These are phyloP conservation scores for Bucco capensis DNA, from an alignment of 2,113 vertebrate species.

Conservation along the genomic window DNA sequence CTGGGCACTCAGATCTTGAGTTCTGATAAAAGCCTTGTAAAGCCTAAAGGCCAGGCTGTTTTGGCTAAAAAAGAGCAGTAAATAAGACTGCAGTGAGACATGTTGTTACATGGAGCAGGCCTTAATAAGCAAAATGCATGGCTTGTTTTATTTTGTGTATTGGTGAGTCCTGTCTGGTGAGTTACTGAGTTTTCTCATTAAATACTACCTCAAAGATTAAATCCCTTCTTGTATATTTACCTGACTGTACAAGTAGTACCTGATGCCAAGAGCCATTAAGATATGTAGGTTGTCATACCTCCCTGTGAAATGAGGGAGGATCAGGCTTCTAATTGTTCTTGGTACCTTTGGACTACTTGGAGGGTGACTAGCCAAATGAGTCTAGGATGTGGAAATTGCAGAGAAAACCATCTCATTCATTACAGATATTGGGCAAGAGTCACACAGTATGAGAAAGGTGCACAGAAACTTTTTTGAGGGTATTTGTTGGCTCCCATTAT, in stretches of 20 bases:
- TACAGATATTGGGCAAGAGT: neutral
- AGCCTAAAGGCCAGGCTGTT: neutral
- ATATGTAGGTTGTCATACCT: neutral
- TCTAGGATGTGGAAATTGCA: neutral
- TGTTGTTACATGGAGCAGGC: neutral
- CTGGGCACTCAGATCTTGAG: neutral
- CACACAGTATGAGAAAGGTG: neutral
- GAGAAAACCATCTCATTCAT: neutral
- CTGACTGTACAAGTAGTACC: neutral
- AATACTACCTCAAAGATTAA: neutral
- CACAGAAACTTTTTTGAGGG: fast-evolving
- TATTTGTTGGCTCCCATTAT: neutral
- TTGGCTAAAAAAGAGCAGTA: neutral
- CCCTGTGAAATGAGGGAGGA: neutral
- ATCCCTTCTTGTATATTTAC: neutral
- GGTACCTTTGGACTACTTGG: neutral
- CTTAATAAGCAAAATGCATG: neutral
- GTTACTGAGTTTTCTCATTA: neutral
- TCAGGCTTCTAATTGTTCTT: neutral
- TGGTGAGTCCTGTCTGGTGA: neutral
- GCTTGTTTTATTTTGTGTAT: neutral
- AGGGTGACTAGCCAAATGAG: neutral
- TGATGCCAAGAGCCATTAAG: neutral
- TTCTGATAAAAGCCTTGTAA: neutral
- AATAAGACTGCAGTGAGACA: neutral